Base-by-base conservation (phyloP, 1,140 invertebrate species). In the Monochamus saltuarius region DNA sequence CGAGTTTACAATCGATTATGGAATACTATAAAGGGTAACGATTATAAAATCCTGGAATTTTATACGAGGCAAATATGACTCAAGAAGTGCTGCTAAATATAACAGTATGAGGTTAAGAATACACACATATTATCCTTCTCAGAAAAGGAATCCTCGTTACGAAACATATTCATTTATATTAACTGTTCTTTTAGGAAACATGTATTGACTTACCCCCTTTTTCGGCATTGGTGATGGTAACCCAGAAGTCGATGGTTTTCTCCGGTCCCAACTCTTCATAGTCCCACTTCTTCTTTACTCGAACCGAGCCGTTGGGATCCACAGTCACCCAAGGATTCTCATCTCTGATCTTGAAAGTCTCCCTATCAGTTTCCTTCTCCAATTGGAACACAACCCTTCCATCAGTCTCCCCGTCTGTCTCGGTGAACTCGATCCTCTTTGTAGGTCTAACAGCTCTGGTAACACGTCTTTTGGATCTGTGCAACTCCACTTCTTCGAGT, bases 231-330 rank as follows among this genome's bases (percentile, higher is more conserved):
- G 90, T 92, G 67, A 95, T 95, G 22, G 91, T 95, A 11, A 97
- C 93, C 93, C 93, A 96, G 78, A 97, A 96, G 75, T 96, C 94
- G 69, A 96, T 95, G 1, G 91, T 95, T 77, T 97, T 97, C 77
- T 96, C 94, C 0, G 92, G 91, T n/a, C 92, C 93, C 2, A 97
- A 77, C 70, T 95, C 92, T 73, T 97, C 94, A 77, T 94, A 97
- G 82, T 97, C 93, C 94, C 94, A 97, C 83, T 94, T 94, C 84
- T 94, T 92, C 79, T 94, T 95, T 37, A 97, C 92, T 68, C 88
- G 86, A 59, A 97, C 93, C 29, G 92, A 91, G 57, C 94, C 94
- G 78, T 91, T 94, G 7, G 89, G 84, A 74, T 92, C 92, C 37
- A 97, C 93, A 10, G 89, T 93, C 19, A 97, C 92, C 94, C 94